Evolutionary conservation across 2,113 vertebrate species (phyloP), one percentile per base, ranked within the genome.

Genomic region (Acanthisitta chloris): DNA sequence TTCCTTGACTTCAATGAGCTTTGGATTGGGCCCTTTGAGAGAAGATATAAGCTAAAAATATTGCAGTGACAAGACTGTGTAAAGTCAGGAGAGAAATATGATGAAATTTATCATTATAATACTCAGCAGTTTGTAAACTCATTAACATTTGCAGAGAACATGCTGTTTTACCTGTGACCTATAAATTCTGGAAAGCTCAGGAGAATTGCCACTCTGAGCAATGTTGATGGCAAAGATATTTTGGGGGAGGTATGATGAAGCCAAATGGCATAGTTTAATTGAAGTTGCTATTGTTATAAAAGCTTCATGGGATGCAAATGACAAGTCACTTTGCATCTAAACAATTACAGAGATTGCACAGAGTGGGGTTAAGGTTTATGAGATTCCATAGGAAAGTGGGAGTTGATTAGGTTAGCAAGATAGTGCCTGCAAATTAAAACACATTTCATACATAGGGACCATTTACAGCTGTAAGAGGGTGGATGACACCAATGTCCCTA

Each of bases 41-140:
- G 73, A 38, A 81, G 52, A 88, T 64, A 85, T 3, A 48, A 83
- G 69, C 74, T 91, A 92, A 90, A 95, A 96, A 84, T 88, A 92
- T 45, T 88, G 72, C 76, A 33, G 72, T 46, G 79, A 59, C 92
- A 78, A 88, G 79, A 82, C 85, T 72, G 25, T 57, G 49, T 81
- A 62, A 90, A 93, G 76, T 76, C 76, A 79, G 88, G 64, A 49
- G 86, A 94, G 86, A 94, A 88, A 88, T 83, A 83, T 78, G 72
- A 92, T 90, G 85, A 88, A 81, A 92, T 94, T 81, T 83, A 86
- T 94, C 85, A 84, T 94, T 86, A 78, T 33, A 90, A 95, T 73
- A 92, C 69, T 96, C 88, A 94, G 79, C 82, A 93, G 92, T 96
- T 93, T 96, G 92, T 92, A 96, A 97, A 93, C 82, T 96, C 92